phyloP scores from a whole-genome alignment of 2,113 vertebrate genomes.

The Calonectris borealis region DNA sequence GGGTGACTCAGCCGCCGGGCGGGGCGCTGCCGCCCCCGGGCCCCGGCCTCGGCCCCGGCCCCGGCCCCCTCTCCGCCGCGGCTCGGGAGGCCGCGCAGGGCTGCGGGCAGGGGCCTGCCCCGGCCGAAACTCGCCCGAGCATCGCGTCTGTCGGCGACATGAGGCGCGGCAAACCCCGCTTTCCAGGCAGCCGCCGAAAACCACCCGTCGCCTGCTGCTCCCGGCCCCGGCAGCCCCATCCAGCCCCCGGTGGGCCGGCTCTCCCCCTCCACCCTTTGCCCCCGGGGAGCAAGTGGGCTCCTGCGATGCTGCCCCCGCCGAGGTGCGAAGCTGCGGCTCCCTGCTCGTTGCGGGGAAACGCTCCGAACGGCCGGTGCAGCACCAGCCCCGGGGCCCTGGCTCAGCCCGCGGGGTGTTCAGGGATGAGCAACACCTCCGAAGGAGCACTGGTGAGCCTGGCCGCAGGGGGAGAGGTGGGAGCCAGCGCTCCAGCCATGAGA shows the following conservation, averaged over 20 bases:
- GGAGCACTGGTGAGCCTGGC: not conserved
- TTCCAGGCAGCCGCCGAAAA: not conserved
- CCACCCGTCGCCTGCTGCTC: not conserved
- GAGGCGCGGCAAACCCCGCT: not conserved
- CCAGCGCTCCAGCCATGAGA: accelerated
- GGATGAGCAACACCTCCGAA: not conserved
- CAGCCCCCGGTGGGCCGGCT: not conserved
- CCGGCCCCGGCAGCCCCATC: not conserved
- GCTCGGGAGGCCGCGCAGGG: not conserved
- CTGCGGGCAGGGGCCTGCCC: not conserved
- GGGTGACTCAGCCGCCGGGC: too few relatives aligned
- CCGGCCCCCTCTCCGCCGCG: too few relatives aligned
- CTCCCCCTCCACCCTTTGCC: too few relatives aligned
- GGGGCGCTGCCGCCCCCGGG: too few relatives aligned
- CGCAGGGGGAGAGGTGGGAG: not conserved
- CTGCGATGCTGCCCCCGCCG: not conserved
- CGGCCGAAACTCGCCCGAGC: not conserved
- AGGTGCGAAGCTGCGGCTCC: not conserved
- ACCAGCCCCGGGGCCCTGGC: not conserved
- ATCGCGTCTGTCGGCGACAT: not conserved
- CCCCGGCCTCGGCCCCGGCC: not conserved
- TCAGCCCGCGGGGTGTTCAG: not conserved
- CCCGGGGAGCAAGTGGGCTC: not conserved
- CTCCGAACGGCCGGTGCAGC: not conserved
- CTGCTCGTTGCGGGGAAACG: accelerated